phyloP scores from a whole-genome alignment of 2,888 invertebrate species.

The Scaptodrosophila latifasciaeformis region DNA sequence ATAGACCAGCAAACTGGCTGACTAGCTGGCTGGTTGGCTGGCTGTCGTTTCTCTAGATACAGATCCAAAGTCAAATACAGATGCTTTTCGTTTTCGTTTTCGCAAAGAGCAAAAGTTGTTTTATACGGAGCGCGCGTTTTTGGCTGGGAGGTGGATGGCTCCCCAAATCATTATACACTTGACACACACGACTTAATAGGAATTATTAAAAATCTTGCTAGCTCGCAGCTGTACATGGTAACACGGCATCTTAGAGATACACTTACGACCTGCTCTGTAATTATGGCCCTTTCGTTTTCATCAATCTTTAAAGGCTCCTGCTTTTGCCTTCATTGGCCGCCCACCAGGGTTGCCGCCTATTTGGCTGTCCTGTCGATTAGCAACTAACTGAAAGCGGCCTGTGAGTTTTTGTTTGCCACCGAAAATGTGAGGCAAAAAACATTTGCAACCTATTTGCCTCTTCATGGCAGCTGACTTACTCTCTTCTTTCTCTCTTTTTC shows the following conservation, averaged over 20 bases:
- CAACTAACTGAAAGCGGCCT: constrained; percentile 44
- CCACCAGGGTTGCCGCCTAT: neutral
- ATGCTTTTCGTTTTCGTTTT: constrained; percentile 32
- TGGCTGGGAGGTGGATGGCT: neutral
- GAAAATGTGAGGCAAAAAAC: neutral
- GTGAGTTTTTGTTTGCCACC: neutral
- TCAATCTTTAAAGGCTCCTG: neutral
- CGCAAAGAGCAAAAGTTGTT: constrained; percentile 32
- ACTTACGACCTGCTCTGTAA: constrained; percentile 2
- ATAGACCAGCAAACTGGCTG: constrained; percentile 34
- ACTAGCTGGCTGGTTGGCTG: no score
- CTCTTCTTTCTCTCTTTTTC: constrained; percentile 22
- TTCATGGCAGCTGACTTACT: constrained; percentile 12
- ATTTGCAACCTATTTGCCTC: neutral
- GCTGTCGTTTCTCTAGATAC: constrained; percentile 24
- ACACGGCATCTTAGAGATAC: constrained; percentile 31
- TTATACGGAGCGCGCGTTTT: constrained; percentile 5
- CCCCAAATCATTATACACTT: no score
- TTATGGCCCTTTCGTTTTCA: no score
- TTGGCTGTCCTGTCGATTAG: constrained; percentile 52
- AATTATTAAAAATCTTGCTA: no score
- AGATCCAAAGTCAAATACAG: constrained; percentile 48
- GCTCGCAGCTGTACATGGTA: no score
- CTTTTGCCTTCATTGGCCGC: neutral
- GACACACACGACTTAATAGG: no score